Percentiles rank a stretch among this genome's conserved stretches.
Evolutionary conservation across 2,797 vertebrate genomes (phyloP).

Genomic region (Sebastes hubbsi): DNA sequence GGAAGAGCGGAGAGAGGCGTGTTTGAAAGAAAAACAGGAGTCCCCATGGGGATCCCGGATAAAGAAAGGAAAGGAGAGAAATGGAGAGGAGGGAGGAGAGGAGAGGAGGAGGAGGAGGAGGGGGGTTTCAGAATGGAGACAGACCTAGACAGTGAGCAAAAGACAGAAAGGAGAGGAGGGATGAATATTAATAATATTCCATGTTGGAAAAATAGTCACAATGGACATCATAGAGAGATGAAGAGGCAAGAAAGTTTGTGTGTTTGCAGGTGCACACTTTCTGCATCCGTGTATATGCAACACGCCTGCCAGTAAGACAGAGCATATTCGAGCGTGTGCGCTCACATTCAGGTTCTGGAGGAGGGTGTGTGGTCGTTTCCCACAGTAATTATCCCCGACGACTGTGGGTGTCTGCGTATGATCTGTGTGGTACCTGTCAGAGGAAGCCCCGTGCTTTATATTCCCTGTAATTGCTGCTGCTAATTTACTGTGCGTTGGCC

Average conservation of each 20-base stretch:
- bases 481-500: conserved; percentile 85
- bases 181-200: conserved; percentile 82
- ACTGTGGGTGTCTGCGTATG: conserved; percentile 77
- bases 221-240: conserved; percentile 86
- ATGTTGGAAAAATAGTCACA: conserved; percentile 71
- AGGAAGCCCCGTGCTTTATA: conserved; percentile 75
- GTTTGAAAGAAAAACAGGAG: conserved; percentile 83
- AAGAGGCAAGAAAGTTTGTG: conserved; percentile 70
- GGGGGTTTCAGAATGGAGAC: conserved; percentile 62
- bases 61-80: conserved; percentile 77
- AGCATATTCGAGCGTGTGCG: conserved; percentile 52
- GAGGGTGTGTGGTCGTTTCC: conserved; percentile 77
- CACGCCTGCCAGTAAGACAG: conserved; percentile 41
- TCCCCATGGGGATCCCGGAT: conserved; percentile 81
- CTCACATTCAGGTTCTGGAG: conserved; percentile 48
- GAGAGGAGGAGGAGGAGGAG: conserved; percentile 17
- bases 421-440: conserved; percentile 82
- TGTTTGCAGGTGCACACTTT: conserved; percentile 36
- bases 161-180: conserved; percentile 79
- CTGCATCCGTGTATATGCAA: conserved; percentile 5
- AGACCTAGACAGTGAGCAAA: conserved; percentile 76
- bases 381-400: conserved; percentile 78
- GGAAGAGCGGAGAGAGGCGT: conserved; percentile 79
- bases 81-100: conserved; percentile 70
- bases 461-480: conserved; percentile 82